Conservation (phyloP, 1,140 invertebrate species). For the Bombus turneri region DNA sequence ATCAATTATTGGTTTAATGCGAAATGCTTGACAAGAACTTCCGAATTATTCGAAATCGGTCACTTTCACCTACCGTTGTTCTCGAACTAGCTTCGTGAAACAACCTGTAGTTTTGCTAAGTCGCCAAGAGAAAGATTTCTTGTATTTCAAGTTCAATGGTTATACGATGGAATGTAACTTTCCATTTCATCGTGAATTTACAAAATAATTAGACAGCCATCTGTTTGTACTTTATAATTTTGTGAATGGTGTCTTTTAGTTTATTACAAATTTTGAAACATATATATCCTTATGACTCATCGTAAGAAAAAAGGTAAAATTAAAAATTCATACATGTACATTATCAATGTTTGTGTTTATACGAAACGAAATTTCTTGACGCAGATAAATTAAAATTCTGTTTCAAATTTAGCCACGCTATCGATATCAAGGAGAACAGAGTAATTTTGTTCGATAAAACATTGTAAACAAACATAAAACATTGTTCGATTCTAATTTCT, state of each 20-base stretch:
- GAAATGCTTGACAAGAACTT: neutral
- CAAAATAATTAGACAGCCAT: neutral
- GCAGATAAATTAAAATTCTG: neutral
- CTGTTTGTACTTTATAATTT: neutral
- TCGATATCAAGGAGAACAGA: neutral
- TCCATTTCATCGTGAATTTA: constrained; percentile 4
- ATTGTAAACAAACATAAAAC: neutral
- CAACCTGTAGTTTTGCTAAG: constrained; percentile 1
- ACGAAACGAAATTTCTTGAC: neutral
- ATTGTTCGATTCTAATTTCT: neutral
- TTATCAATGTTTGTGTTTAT: neutral
- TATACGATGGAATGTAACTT: constrained; percentile 8
- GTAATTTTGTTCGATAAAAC: neutral
- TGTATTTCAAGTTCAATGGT: constrained; percentile 32
- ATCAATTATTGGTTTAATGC: neutral
- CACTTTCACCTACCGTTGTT: constrained; percentile 22
- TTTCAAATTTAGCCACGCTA: neutral
- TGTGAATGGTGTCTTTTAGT: too few species aligned
- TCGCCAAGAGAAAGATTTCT: constrained; percentile 29
- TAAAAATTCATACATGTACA: too few species aligned
- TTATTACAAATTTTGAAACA: neutral
- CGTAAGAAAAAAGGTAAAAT: neutral
- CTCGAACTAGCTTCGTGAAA: neutral
- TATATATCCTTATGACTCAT: neutral
- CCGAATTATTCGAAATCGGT: neutral